Conservation (phyloP, 1,140 invertebrate genomes). For the Macrotrachela quadricornifera region DNA sequence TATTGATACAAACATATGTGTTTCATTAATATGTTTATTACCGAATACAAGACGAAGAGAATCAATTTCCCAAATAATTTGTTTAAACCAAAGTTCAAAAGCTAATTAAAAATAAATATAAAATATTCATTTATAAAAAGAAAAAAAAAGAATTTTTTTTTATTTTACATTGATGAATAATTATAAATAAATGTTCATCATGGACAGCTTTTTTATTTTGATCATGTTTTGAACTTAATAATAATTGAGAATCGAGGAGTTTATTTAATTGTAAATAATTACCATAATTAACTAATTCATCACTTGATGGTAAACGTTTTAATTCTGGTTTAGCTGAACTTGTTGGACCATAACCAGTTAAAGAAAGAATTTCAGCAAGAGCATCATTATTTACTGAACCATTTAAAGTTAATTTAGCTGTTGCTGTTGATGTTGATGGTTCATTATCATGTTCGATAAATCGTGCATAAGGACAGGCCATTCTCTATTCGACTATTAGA, state of each 20-base stretch:
- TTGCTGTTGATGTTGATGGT: no score
- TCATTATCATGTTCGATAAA: no score
- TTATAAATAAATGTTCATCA: conserved; percentile 89
- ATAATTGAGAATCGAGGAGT: conserved; percentile 56
- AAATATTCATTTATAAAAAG: no score
- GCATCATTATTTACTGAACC: no score
- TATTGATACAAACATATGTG: neutral
- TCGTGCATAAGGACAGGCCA: no score
- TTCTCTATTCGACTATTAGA: no score
- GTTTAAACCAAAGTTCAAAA: conserved; percentile 98
- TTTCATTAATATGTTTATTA: conserved; percentile 15
- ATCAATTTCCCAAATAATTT: conserved; percentile 88
- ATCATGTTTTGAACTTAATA: conserved; percentile 46
- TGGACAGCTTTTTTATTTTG: conserved; percentile 45
- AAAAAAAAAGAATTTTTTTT: no score
- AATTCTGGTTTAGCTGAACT: no score
- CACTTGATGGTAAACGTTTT: no score
- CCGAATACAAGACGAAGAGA: conserved; percentile 62
- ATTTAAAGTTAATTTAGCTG: no score
- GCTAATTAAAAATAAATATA: conserved; percentile 39
- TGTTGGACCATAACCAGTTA: no score
- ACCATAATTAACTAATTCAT: conserved; percentile 9
- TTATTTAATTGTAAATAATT: conserved; percentile 47
- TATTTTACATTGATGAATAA: conserved; percentile 75
- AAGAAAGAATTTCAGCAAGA: no score